These are phyloP conservation scores for Lasioglossum albipes DNA, from an alignment of 1,140 invertebrate species.

Conservation along the genomic window DNA sequence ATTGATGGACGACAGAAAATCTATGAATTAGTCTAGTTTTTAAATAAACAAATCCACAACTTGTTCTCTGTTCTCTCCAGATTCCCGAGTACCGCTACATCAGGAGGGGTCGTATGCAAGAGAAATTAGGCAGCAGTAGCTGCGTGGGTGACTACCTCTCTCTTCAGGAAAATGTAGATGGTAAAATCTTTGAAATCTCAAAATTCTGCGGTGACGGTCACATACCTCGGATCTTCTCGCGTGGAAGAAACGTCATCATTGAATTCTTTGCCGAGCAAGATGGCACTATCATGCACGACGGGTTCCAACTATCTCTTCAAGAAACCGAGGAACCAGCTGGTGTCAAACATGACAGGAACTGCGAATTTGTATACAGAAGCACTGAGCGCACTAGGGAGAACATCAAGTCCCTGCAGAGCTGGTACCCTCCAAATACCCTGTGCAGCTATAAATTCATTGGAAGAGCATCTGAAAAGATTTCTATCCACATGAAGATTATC, in stretches of 20 bases:
- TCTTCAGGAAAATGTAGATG: constrained; percentile 69
- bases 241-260: constrained; percentile 69
- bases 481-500: constrained; percentile 71
- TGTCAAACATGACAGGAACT: constrained; percentile 52
- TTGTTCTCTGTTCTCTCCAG: not conserved
- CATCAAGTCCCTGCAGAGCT: constrained; percentile 65
- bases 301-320: constrained; percentile 71
- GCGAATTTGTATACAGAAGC: constrained; percentile 68
- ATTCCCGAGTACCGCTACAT: constrained; percentile 50
- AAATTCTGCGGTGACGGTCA: constrained; percentile 72
- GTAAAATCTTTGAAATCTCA: constrained; percentile 67
- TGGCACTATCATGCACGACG: constrained; percentile 73
- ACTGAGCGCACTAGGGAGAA: constrained; percentile 60
- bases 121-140: constrained; percentile 50
- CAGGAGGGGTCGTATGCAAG: constrained; percentile 46
- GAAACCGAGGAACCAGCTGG: constrained; percentile 60
- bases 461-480: constrained; percentile 64
- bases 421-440: constrained; percentile 72
- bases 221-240: constrained; percentile 70
- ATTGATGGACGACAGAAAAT: no score
- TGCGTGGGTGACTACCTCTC: constrained; percentile 72
- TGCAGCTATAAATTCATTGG: constrained; percentile 73
- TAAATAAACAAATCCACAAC: no score
- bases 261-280: constrained; percentile 71
- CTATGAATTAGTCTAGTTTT: no score